phyloP scores from a whole-genome alignment of 2,797 vertebrate species.

The Enteromius mattozi region DNA sequence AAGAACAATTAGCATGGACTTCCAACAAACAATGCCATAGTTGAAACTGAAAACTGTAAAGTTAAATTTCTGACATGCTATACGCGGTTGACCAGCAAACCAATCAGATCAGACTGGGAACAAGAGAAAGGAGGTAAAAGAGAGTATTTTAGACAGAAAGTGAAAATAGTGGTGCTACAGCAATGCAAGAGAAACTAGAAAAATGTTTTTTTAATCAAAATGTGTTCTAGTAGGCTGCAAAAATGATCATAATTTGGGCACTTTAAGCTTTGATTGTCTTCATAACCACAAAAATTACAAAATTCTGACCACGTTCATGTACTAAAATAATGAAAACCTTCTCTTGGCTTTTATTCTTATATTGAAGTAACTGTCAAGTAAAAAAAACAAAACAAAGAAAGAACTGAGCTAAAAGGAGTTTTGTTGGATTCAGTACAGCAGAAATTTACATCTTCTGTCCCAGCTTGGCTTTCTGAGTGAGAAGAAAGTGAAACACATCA shows the following conservation, averaged over 20 bases:
- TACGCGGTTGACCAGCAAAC: neutral
- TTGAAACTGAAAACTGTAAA: neutral
- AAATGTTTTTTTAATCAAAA: neutral
- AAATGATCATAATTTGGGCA: neutral
- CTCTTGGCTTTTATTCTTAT: neutral
- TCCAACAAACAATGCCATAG: neutral
- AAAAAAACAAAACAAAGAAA: neutral
- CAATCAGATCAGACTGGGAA: neutral
- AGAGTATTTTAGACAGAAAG: neutral
- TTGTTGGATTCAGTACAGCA: neutral
- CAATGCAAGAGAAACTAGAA: neutral
- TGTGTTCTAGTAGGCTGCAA: neutral
- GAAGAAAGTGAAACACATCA: constrained; percentile 16
- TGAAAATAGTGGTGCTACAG: neutral
- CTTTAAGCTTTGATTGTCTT: constrained; percentile 25
- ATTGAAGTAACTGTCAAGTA: neutral
- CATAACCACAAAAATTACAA: neutral
- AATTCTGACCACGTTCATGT: neutral
- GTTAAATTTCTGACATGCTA: neutral
- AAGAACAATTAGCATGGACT: neutral
- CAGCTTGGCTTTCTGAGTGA: constrained; percentile 94
- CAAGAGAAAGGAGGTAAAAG: no score
- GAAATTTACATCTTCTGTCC: constrained; percentile 90
- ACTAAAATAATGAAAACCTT: neutral
- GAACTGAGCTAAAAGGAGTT: neutral